Evolutionary conservation across 2,888 invertebrate species (phyloP), one percentile per base, ranked within the genome.

Genomic region (Caenorhabditis auriculariae): DNA sequence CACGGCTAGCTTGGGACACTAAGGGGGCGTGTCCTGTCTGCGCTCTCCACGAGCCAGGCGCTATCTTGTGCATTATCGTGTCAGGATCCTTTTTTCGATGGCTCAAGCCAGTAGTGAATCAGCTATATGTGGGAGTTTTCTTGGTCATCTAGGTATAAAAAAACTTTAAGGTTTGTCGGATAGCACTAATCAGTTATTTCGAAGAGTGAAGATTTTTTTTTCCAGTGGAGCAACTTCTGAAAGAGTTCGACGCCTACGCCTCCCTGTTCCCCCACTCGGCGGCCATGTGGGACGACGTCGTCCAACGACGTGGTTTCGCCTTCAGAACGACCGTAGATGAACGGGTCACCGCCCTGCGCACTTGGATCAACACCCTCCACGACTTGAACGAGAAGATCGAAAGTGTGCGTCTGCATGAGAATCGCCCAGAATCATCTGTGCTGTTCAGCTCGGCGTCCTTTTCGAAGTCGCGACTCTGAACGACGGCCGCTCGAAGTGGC

Each of bases 311-410:
- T 32, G 54, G 54, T 26, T 43, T 41, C 5, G 48, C 21, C 1
- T 9, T n/a, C n/a, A 9, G 35, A 9, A 9, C n/a, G 9, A n/a
- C 9, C 9, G n/a, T 32, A 32, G n/a, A 9, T 32, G 35, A 32
- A 32, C 27, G 37, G 19, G 46, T 58, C 53, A 54, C 52, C 0
- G 46, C 54, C 23, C 51, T 62, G 54, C 41, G 62, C 39, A 85
- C 92, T 2, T 94, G 93, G 93, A 90, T 89, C 82, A 94, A 93
- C 83, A 89, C 90, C 82, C 90, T 90, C 0, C 87, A 88, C 72
- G 90, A 91, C 82, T 88, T 92, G 82, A 87, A 90, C 47, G 85
- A 91, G 51, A 91, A 90, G 83, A 84, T 93, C 68, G 85, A 89
- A 61, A 88, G 90, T 60, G 73, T 85, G 54, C 82, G 83, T n/a